phyloP scores from a whole-genome alignment of 2,797 vertebrate species.

The Glyptemys insculpta region DNA sequence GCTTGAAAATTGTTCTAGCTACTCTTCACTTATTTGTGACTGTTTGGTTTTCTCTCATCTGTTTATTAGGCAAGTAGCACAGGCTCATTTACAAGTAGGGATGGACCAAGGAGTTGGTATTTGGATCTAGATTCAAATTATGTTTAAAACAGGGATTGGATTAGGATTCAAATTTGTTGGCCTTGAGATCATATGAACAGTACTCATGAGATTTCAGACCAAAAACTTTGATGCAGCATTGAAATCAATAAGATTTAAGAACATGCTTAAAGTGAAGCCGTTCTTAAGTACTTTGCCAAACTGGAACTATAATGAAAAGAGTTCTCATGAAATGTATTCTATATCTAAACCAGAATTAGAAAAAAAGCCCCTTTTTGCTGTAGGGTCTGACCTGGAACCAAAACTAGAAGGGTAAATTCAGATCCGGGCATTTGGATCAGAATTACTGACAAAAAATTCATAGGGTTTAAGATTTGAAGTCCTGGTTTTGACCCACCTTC shows the following conservation, averaged over 20 bases:
- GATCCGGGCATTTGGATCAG: not conserved
- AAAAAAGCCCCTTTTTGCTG: not conserved
- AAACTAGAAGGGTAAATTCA: not conserved
- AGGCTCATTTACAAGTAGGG: not conserved
- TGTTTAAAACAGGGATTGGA: not conserved
- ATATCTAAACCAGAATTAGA: not conserved
- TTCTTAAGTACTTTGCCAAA: not conserved
- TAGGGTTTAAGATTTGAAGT: not conserved
- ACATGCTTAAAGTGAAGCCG: not conserved
- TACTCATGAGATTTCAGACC: not conserved
- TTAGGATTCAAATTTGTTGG: not conserved
- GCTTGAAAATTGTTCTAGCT: constrained; percentile 3
- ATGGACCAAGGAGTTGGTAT: not conserved
- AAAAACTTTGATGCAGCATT: not conserved
- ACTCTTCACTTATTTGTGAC: not conserved
- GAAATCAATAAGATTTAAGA: not conserved
- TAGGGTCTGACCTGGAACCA: not conserved
- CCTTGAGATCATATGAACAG: not conserved
- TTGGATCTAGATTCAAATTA: not conserved
- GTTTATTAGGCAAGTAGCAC: not conserved
- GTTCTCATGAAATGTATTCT: not conserved
- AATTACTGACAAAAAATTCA: not conserved
- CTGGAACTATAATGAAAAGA: not conserved
- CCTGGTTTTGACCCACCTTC: not conserved
- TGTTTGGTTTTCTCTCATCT: not conserved